These are phyloP conservation scores for Diadromus collaris DNA, from an alignment of 2,888 invertebrate species.

Conservation along the genomic window DNA sequence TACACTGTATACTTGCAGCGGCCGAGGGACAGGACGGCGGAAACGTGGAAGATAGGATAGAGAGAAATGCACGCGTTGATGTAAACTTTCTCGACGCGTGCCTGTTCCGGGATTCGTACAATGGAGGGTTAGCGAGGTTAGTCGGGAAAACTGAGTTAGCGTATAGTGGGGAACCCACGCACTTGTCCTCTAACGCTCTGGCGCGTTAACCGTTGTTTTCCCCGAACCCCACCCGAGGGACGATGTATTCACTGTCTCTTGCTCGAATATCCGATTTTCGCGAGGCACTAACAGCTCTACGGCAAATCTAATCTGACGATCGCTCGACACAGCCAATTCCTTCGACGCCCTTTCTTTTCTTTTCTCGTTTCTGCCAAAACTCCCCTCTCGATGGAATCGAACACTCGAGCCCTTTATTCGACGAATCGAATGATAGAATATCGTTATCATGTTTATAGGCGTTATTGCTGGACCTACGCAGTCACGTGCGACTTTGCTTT, in stretches of 20 bases:
- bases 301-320: conserved; percentile 55
- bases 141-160: conserved; percentile 1
- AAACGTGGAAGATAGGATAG: not conserved
- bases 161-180: not conserved
- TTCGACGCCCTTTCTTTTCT: conserved; percentile 23
- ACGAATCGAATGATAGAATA: conserved; percentile 52
- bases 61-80: not conserved
- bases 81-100: not conserved
- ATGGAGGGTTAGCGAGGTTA: not conserved
- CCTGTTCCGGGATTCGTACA: not conserved
- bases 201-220: conserved; percentile 12
- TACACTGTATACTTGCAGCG: not conserved
- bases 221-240: not conserved
- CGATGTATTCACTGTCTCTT: not conserved
- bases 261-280: conserved; percentile 16
- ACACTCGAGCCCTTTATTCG: conserved; percentile 44
- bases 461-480: conserved; percentile 39
- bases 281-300: not conserved
- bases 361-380: not conserved
- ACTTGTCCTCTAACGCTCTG: not conserved
- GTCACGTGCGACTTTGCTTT: conserved; percentile 3
- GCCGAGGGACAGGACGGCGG: not conserved
- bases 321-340: conserved; percentile 50
- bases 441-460: conserved; percentile 44
- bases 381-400: conserved; percentile 26